These are phyloP conservation scores for Python bivittatus DNA, from an alignment of 2,113 vertebrate genomes.

Conservation along the genomic window DNA sequence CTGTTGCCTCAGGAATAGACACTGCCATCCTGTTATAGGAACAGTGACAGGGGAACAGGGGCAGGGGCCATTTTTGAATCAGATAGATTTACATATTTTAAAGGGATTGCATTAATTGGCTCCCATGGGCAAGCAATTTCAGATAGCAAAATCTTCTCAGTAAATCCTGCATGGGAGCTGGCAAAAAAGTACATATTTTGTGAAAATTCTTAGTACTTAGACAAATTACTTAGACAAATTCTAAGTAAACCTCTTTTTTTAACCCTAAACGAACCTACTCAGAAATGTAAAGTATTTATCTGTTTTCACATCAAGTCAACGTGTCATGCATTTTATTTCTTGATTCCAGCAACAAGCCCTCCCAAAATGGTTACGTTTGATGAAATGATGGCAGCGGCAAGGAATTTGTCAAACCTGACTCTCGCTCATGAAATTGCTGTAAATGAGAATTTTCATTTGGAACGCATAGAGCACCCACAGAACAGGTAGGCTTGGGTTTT, in stretches of 20 bases:
- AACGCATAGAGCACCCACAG: conserved; percentile 74
- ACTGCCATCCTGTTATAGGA: neutral
- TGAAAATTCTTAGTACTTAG: too few species aligned
- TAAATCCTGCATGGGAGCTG: neutral
- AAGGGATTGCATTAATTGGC: neutral
- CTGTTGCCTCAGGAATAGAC: neutral
- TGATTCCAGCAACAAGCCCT: conserved; percentile 82
- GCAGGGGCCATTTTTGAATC: neutral
- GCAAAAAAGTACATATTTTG: neutral
- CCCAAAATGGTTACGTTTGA: conserved; percentile 84
- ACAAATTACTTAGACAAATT: too few species aligned
- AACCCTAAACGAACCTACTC: neutral
- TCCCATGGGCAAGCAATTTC: neutral
- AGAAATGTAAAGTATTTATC: neutral
- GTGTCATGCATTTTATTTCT: conserved; percentile 27
- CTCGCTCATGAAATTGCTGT: conserved; percentile 91
- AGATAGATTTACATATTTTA: neutral
- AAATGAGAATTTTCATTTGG: conserved; percentile 82
- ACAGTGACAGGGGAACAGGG: neutral
- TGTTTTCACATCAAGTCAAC: neutral
- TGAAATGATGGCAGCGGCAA: conserved; percentile 85
- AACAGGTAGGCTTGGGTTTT: conserved; percentile 76
- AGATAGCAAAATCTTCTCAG: neutral
- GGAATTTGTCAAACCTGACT: conserved; percentile 83
- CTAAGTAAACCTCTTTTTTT: neutral